Conservation (phyloP, 2,113 vertebrate genomes). For the Chauna torquata region DNA sequence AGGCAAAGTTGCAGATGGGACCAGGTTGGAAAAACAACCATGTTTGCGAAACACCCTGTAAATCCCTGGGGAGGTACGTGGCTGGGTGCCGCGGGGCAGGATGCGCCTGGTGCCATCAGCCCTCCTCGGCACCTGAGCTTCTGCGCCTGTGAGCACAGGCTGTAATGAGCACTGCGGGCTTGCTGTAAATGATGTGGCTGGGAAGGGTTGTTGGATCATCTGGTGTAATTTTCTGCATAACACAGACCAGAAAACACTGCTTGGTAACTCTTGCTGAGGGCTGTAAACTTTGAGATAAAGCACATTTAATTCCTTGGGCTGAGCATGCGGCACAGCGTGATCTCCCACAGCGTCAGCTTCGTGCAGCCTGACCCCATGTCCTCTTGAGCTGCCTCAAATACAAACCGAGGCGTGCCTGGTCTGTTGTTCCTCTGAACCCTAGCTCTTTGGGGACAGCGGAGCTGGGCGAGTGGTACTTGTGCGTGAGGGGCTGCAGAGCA, state of each 20-base stretch:
- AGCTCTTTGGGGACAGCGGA: rapidly evolving
- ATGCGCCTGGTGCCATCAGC: background rate
- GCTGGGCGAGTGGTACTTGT: rapidly evolving
- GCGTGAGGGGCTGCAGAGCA: background rate
- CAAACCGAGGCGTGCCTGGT: background rate
- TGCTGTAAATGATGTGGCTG: background rate
- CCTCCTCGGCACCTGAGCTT: background rate
- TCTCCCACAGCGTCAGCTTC: rapidly evolving
- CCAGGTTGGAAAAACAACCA: background rate
- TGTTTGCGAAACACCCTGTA: background rate
- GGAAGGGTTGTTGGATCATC: background rate
- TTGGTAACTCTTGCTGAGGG: background rate
- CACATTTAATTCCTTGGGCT: background rate
- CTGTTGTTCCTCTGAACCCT: background rate
- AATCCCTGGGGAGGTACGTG: background rate
- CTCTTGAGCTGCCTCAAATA: background rate
- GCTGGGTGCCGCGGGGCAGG: rapidly evolving
- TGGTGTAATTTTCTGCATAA: background rate
- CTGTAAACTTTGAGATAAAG: background rate
- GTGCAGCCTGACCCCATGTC: background rate
- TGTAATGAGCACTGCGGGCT: background rate
- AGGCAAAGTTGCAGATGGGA: background rate
- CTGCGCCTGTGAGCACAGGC: background rate
- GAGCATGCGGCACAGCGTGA: rapidly evolving
- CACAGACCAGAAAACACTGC: rapidly evolving